Percentiles rank a stretch among this genome's conserved stretches.
phyloP scores from a whole-genome alignment of 2,113 vertebrate genomes.

The Tetrax tetrax region DNA sequence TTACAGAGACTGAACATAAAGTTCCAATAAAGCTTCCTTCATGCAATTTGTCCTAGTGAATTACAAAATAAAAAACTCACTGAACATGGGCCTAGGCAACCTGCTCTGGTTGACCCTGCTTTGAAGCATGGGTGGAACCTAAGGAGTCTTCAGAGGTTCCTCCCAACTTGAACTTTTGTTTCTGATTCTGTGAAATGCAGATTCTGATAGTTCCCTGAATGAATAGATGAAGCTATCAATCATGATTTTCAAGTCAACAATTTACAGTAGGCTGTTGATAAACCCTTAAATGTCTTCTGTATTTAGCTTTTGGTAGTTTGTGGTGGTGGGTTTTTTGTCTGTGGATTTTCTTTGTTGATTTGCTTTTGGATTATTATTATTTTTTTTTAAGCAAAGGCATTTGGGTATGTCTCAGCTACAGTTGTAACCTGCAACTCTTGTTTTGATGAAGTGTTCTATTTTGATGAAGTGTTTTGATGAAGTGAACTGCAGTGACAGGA shows the following conservation, averaged over 20 bases:
- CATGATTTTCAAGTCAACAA: background rate
- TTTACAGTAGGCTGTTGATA: background rate
- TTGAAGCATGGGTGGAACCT: background rate
- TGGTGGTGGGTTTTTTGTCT: no score
- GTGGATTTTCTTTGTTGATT: background rate
- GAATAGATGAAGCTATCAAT: background rate
- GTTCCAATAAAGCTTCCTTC: background rate
- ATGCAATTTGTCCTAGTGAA: background rate
- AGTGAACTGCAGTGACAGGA: background rate
- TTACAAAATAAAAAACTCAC: background rate
- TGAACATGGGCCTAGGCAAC: background rate
- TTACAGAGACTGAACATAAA: background rate
- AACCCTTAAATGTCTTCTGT: background rate
- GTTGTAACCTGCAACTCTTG: background rate
- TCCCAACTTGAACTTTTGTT: background rate
- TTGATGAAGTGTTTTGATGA: background rate
- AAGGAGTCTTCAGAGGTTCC: background rate
- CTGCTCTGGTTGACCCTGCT: background rate
- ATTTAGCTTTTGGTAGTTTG: background rate
- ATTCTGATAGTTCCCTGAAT: background rate
- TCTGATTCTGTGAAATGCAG: background rate
- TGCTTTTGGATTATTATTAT: no score
- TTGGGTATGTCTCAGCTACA: background rate
- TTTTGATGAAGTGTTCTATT: background rate
- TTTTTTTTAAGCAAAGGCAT: background rate